These are phyloP conservation scores for Drosophila yakuba DNA, from an alignment of 1,140 invertebrate genomes.

Conservation along the genomic window DNA sequence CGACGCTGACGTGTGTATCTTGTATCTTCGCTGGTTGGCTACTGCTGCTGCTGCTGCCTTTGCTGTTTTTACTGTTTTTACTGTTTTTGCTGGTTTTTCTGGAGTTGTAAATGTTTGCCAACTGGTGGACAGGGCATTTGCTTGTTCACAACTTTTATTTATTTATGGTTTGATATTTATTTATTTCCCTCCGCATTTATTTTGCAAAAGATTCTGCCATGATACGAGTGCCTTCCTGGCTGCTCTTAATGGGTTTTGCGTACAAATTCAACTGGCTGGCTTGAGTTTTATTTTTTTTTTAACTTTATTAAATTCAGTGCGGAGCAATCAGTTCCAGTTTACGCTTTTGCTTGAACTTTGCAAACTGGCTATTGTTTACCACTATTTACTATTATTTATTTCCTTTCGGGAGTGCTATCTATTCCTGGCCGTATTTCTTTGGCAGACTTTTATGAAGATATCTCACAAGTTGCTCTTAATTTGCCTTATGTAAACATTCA, in stretches of 20 bases:
- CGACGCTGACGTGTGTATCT: slow-evolving; percentile 76
- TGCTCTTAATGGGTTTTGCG: slow-evolving; percentile 36
- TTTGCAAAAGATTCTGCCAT: slow-evolving; percentile 37
- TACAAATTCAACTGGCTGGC: background rate
- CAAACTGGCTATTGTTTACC: background rate
- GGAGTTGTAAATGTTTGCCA: slow-evolving; percentile 58
- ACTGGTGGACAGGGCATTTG: slow-evolving; percentile 56
- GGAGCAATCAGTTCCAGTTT: slow-evolving; percentile 6
- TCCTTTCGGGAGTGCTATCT: slow-evolving; percentile 27
- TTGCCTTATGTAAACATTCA: background rate
- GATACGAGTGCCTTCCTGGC: slow-evolving; percentile 31
- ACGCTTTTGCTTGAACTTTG: background rate
- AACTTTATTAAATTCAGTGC: slow-evolving; percentile 8
- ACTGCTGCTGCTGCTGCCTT: slow-evolving; percentile 13
- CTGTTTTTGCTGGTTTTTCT: slow-evolving; percentile 2
- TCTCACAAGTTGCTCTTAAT: background rate
- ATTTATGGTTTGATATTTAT: slow-evolving; percentile 61
- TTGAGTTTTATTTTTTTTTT: background rate
- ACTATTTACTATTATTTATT: slow-evolving; percentile 5
- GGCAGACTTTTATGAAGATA: background rate
- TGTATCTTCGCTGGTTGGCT: slow-evolving; percentile 48
- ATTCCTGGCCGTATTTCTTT: background rate
- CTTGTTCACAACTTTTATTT: slow-evolving; percentile 65
- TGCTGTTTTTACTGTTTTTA: slow-evolving; percentile 1
- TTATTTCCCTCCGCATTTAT: slow-evolving; percentile 47